These are phyloP conservation scores for Rissa tridactyla DNA, from an alignment of 2,113 vertebrate species.

Conservation along the genomic window DNA sequence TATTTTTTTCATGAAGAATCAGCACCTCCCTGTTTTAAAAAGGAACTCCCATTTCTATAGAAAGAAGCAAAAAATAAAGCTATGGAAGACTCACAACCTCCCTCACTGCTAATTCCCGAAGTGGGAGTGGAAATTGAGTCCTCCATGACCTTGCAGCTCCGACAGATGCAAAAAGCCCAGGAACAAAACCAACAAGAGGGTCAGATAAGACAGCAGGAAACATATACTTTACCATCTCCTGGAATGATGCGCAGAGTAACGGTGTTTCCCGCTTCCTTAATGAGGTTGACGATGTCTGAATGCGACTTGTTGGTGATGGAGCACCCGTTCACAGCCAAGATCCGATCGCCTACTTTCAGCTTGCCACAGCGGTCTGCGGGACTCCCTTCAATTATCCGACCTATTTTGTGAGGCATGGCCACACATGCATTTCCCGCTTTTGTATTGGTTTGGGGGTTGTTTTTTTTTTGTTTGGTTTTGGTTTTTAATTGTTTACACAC, in stretches of 20 bases:
- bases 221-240: conserved; percentile 91
- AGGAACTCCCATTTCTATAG: background rate
- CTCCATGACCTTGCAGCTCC: background rate
- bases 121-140: accelerated
- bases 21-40: background rate
- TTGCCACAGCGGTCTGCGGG: conserved; percentile 98
- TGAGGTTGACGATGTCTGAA: conserved; percentile 99
- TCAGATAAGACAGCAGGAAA: conserved; percentile 24
- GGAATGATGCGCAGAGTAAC: conserved; percentile 98
- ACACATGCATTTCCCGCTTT: conserved; percentile 99
- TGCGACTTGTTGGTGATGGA: conserved; percentile 99
- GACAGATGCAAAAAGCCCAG: background rate
- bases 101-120: background rate
- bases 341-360: conserved; percentile 98
- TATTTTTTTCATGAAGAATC: background rate
- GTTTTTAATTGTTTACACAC: conserved; percentile 68
- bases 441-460: conserved; percentile 74
- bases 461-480: conserved; percentile 41
- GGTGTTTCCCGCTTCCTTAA: conserved; percentile 99
- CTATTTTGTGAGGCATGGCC: conserved; percentile 99
- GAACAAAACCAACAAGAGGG: background rate
- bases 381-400: conserved; percentile 98
- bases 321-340: conserved; percentile 95
- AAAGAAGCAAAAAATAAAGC: background rate
- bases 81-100: background rate